Base-by-base conservation (phyloP, 2,888 invertebrate species). In the Amphiduros pacificus region DNA sequence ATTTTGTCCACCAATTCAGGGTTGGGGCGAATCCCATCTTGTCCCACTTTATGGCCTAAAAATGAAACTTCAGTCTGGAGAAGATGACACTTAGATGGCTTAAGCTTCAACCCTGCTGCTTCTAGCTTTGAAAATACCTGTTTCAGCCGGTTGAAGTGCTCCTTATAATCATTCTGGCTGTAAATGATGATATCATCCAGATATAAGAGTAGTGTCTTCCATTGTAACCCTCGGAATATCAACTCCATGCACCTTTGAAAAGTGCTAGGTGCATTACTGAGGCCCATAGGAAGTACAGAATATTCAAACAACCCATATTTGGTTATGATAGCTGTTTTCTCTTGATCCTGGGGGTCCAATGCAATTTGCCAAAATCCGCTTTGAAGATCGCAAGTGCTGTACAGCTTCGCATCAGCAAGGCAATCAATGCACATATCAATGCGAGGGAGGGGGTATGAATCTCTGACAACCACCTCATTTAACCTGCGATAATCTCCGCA, bases 301-400 rank as follows among this genome's bases (percentile, higher is more conserved):
- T 24, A 51, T 17, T 51, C 24, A 22, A 51, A 51, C 26, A 51
- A 51, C 26, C 51, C 26, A 24, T 24, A 2, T 17, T 24, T n/a
- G 6, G 51, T 51, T 17, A n/a, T 9, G 26, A 51, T 24, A 9
- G 51, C 28, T 17, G 51, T 51, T 24, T 51, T 51, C 9, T 22
- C 11, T 22, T 51, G 20, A 27, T 51, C 51, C 6, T 27, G 17
- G 6, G 20, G 24, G 26, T 51, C 4, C 51, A 51, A 24, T 9
- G 51, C 22, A 51, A 51, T 51, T 24, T 51, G 51, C 51, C 51
- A 51, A 51, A 24, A 51, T 9, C 51, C 51, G 17, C 51, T 51
- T 22, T 22, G 24, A 5, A 27, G 26, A 26, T 51, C 51, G 3
- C 20, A 24, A 51, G 17, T 17, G 17, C 24, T 17, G 24, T 24